These are phyloP conservation scores for Pantherophis alleghaniensis DNA, from an alignment of 2,797 vertebrate genomes.

Conservation along the genomic window DNA sequence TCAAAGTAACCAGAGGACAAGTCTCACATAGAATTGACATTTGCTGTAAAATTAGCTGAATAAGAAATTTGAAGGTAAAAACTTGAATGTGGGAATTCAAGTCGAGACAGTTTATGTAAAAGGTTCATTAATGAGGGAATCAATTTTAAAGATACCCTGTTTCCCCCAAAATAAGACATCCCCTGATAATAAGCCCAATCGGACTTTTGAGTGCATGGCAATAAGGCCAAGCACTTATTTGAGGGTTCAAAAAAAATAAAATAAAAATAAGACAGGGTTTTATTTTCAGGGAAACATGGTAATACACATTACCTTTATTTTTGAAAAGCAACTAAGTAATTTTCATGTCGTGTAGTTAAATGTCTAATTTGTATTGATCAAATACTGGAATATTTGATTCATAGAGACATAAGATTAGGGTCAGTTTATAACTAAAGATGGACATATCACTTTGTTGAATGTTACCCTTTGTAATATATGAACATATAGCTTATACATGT, in stretches of 20 bases:
- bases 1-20: conserved; percentile 6
- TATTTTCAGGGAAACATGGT: no score
- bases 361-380: not conserved
- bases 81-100: not conserved
- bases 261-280: no score
- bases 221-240: no score
- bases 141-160: not conserved
- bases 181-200: no score
- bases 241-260: no score
- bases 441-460: not conserved
- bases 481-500: not conserved
- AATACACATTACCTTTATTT: not conserved
- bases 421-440: not conserved
- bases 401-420: not conserved
- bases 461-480: no score
- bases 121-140: not conserved
- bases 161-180: no score
- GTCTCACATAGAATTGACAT: not conserved
- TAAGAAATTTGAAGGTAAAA: not conserved
- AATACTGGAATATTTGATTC: not conserved
- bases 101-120: not conserved
- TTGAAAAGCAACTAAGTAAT: not conserved
- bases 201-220: no score
- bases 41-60: conserved; percentile 2
- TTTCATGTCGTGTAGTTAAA: not conserved